phyloP scores from a whole-genome alignment of 2,113 vertebrate genomes.

The Leucopsar rothschildi region DNA sequence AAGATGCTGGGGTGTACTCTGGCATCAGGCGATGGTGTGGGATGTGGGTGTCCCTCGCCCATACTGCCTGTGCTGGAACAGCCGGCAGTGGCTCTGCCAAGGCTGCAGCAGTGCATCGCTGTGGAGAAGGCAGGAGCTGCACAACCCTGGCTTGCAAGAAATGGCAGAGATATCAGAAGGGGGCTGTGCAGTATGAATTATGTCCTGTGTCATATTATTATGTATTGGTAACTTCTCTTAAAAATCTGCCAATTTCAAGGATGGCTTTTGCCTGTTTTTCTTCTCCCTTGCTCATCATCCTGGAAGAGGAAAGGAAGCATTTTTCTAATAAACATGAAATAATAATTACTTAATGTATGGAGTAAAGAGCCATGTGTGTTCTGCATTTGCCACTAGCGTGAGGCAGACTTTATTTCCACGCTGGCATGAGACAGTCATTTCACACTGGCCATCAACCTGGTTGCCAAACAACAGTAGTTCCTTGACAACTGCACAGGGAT shows the following conservation, averaged over 20 bases:
- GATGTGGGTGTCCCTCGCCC: background rate
- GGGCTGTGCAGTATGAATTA: background rate
- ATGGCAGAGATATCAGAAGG: background rate
- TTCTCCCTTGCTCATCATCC: accelerated
- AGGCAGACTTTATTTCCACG: background rate
- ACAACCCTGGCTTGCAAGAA: background rate
- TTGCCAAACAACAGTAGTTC: background rate
- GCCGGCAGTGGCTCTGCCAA: accelerated
- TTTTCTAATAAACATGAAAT: background rate
- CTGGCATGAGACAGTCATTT: background rate
- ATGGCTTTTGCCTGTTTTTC: background rate
- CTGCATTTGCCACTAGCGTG: accelerated
- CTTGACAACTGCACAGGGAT: background rate
- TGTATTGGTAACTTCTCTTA: background rate
- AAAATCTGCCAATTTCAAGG: background rate
- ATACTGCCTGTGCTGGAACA: accelerated
- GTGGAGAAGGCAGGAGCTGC: accelerated
- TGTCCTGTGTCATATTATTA: background rate
- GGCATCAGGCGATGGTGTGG: background rate
- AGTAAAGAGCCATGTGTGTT: background rate
- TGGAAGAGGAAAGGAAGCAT: background rate
- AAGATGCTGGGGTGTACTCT: background rate
- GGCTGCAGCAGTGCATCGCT: background rate
- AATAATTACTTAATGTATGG: background rate
- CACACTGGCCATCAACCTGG: background rate